Evolutionary conservation across 2,888 invertebrate species (phyloP).

Genomic region (Diadegma fenestrale): DNA sequence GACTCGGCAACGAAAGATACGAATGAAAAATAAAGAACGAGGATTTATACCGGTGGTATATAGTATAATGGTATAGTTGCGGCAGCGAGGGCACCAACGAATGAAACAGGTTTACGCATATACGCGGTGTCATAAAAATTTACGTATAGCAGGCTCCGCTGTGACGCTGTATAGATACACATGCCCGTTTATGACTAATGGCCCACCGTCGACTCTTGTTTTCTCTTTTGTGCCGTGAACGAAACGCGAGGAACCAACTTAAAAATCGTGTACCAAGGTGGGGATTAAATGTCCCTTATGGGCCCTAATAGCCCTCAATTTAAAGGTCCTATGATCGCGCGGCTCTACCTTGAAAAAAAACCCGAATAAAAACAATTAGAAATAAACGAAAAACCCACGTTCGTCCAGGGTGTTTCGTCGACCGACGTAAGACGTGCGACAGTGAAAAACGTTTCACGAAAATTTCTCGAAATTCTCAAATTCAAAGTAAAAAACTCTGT

Average conservation of each 20-base stretch:
- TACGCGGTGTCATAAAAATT: constrained; percentile 77
- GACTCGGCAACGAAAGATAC: constrained; percentile 47
- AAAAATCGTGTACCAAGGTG: constrained; percentile 75
- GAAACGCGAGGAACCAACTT: constrained; percentile 45
- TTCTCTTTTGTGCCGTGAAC: constrained; percentile 56
- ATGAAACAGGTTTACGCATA: constrained; percentile 77
- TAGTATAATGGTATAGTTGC: constrained; percentile 58
- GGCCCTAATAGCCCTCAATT: constrained; percentile 80
- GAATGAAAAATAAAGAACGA: constrained; percentile 62
- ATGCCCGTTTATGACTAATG: constrained; percentile 62
- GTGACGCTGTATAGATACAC: constrained; percentile 48
- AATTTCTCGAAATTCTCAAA: constrained; percentile 43
- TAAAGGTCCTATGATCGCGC: constrained; percentile 72
- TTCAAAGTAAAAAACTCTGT: background rate
- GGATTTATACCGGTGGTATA: constrained; percentile 60
- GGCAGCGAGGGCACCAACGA: constrained; percentile 68
- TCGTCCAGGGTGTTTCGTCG: constrained; percentile 33
- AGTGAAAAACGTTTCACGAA: constrained; percentile 47
- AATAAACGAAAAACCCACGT: constrained; percentile 24
- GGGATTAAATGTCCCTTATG: constrained; percentile 77
- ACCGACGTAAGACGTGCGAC: background rate
- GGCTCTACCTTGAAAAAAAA: background rate
- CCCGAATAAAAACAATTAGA: background rate
- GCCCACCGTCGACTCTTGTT: constrained; percentile 57
- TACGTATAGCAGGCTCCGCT: constrained; percentile 65